Conservation (phyloP, 2,113 vertebrate genomes). For the Gracilinanus agilis region DNA sequence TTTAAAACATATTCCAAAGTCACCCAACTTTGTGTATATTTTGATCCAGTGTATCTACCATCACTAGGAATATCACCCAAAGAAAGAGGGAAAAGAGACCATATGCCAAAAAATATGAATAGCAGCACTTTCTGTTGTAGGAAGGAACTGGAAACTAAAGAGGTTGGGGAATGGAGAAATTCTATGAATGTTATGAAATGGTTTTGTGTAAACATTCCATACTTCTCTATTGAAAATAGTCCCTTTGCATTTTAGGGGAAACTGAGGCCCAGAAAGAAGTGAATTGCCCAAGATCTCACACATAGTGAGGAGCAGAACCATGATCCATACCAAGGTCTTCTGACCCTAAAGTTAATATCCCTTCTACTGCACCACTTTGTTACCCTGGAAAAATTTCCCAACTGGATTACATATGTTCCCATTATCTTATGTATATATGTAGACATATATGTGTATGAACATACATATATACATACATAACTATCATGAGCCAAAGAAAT, state of each 20-base stretch:
- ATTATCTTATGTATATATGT: not conserved
- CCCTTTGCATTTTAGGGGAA: not conserved
- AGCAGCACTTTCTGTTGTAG: not conserved
- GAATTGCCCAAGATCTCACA: not conserved
- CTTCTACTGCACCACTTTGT: not conserved
- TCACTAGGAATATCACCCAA: not conserved
- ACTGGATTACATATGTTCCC: not conserved
- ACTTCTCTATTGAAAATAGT: not conserved
- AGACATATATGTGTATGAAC: not conserved
- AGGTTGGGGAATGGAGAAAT: not conserved
- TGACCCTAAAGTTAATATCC: not conserved
- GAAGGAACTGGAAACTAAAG: not conserved
- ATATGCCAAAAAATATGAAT: not conserved
- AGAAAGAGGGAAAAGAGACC: not conserved
- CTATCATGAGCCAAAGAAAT: not conserved
- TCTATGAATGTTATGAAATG: not conserved
- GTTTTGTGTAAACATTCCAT: not conserved
- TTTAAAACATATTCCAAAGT: not conserved
- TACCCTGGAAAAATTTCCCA: not conserved
- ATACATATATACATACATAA: not conserved
- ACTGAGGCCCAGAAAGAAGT: not conserved
- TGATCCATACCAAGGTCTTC: not conserved
- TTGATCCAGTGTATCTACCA: not conserved
- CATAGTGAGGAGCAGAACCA: not conserved
- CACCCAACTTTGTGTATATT: not conserved